These are phyloP conservation scores for Cylindroiulus punctatus DNA, from an alignment of 2,888 invertebrate species.

Conservation along the genomic window DNA sequence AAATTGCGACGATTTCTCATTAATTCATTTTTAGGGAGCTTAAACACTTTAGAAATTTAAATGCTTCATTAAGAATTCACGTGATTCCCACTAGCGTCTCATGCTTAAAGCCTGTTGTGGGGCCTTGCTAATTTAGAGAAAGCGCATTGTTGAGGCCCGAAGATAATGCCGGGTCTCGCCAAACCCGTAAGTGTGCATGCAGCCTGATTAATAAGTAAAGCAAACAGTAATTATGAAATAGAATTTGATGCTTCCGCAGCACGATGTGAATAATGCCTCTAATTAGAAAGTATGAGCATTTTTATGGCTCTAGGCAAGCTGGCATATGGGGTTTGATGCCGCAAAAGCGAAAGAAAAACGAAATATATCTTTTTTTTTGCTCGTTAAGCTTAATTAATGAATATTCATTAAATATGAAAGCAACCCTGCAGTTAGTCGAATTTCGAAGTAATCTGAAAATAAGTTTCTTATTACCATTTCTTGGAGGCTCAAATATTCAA, in stretches of 20 bases:
- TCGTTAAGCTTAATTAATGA: slow-evolving; percentile 34
- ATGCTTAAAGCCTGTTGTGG: neutral
- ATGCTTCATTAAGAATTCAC: slow-evolving; percentile 4
- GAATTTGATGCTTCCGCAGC: slow-evolving; percentile 27
- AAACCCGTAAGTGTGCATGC: neutral
- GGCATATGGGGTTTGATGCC: neutral
- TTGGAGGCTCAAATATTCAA: slow-evolving; percentile 27
- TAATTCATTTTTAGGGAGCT: neutral
- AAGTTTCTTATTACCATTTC: slow-evolving; percentile 29
- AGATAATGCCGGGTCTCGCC: neutral
- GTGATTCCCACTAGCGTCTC: neutral
- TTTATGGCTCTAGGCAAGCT: slow-evolving; percentile 4
- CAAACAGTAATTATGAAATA: slow-evolving; percentile 42
- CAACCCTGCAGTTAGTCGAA: slow-evolving; percentile 33
- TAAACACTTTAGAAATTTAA: neutral
- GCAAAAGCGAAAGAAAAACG: neutral
- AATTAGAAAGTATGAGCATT: slow-evolving; percentile 33
- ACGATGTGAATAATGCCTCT: slow-evolving; percentile 1
- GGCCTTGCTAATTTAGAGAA: no score
- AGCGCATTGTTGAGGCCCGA: neutral
- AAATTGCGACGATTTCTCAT: neutral
- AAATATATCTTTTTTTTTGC: slow-evolving; percentile 9
- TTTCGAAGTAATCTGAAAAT: slow-evolving; percentile 31
- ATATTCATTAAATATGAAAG: slow-evolving; percentile 34
- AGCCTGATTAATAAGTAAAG: slow-evolving; percentile 29